These are phyloP conservation scores for Serranus cabrilla DNA, from an alignment of 2,797 vertebrate species.

Conservation along the genomic window DNA sequence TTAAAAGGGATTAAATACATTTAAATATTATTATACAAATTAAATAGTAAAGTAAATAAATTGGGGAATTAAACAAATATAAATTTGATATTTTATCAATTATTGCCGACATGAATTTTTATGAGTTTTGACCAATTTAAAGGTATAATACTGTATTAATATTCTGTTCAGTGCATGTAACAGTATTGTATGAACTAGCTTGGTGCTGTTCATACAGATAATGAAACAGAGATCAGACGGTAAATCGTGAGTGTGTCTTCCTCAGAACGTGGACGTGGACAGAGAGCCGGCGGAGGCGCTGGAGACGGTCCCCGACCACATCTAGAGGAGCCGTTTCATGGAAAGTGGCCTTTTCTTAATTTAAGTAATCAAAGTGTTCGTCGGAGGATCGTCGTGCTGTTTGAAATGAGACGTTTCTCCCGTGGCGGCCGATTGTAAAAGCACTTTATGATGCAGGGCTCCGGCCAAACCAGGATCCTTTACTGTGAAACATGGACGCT, in stretches of 20 bases:
- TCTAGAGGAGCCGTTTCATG: slow-evolving; percentile 51
- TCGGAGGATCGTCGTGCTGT: not conserved
- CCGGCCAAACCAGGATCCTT: slow-evolving; percentile 14
- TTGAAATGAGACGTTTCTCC: slow-evolving; percentile 2
- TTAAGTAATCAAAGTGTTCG: slow-evolving; percentile 25
- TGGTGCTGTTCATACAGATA: too few species aligned
- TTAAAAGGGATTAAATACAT: too few species aligned
- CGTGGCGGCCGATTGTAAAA: slow-evolving; percentile 15
- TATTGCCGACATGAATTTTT: too few species aligned
- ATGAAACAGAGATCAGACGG: too few species aligned
- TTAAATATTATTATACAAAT: too few species aligned
- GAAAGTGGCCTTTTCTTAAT: slow-evolving; percentile 48
- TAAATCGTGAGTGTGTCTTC: slow-evolving; percentile 1
- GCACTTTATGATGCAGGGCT: slow-evolving; percentile 57
- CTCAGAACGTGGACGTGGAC: slow-evolving; percentile 87
- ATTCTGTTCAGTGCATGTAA: too few species aligned
- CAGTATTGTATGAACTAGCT: too few species aligned
- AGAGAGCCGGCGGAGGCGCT: slow-evolving; percentile 83
- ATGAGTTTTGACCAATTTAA: too few species aligned
- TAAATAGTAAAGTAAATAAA: too few species aligned
- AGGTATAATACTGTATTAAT: too few species aligned
- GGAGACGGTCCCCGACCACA: slow-evolving; percentile 83
- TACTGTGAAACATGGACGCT: slow-evolving; percentile 22
- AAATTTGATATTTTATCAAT: too few species aligned
- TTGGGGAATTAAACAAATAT: too few species aligned